phyloP scores from a whole-genome alignment of 2,113 vertebrate species.

The Urocolius indicus region DNA sequence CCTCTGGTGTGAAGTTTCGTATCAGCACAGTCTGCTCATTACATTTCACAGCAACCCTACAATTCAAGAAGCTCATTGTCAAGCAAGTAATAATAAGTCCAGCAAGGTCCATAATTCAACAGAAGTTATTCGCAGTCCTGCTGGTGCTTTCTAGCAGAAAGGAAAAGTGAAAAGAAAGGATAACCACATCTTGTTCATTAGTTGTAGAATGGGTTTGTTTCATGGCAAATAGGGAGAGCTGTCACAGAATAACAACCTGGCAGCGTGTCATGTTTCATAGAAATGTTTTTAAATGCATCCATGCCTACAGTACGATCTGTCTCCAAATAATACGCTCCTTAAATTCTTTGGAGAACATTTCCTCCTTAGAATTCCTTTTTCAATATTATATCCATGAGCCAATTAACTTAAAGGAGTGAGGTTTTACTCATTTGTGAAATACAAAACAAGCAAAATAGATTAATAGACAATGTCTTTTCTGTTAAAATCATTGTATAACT shows the following conservation, averaged over 20 bases:
- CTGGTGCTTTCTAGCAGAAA: background rate
- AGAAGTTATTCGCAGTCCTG: background rate
- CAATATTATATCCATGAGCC: background rate
- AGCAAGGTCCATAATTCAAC: background rate
- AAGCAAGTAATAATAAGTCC: background rate
- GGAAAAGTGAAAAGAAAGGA: background rate
- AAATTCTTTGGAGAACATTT: background rate
- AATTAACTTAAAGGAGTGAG: background rate
- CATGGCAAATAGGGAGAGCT: background rate
- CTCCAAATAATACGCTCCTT: background rate
- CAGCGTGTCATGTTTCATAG: background rate
- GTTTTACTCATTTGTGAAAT: background rate
- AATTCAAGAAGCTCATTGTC: background rate
- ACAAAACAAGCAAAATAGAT: background rate
- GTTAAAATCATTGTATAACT: background rate
- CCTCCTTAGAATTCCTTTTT: background rate
- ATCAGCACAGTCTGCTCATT: background rate
- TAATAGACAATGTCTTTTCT: background rate
- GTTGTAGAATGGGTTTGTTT: background rate
- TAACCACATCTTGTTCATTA: background rate
- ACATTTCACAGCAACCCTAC: background rate
- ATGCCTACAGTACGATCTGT: background rate
- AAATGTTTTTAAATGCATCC: constrained; percentile 3
- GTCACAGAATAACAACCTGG: background rate
- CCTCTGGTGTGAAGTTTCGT: background rate